These are phyloP conservation scores for Megaleporinus macrocephalus DNA, from an alignment of 2,113 vertebrate species.

Conservation along the genomic window DNA sequence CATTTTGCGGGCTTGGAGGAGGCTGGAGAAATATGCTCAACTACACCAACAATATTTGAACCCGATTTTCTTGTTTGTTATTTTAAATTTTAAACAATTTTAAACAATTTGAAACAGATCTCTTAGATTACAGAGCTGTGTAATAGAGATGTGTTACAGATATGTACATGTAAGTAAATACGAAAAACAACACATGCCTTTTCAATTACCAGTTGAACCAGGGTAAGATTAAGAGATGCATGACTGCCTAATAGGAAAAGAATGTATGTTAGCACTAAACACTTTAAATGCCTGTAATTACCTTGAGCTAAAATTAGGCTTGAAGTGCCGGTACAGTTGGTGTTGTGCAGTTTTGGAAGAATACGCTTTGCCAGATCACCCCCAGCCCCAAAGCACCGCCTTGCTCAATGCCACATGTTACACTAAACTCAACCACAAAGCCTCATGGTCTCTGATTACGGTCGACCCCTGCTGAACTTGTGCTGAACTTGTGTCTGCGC, in stretches of 20 bases:
- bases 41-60: neutral
- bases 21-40: neutral
- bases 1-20: neutral
- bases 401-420: conserved; percentile 35
- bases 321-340: conserved; percentile 6
- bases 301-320: neutral
- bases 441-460: conserved; percentile 39
- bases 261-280: neutral
- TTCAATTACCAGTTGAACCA: no score
- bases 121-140: no score
- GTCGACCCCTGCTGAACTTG: conserved; percentile 51
- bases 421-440: conserved; percentile 40
- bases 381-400: conserved; percentile 20
- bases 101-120: no score
- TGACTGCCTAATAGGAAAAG: no score
- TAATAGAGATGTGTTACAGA: no score
- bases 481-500: conserved; percentile 36
- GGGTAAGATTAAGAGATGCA: no score
- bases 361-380: conserved; percentile 23
- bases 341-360: conserved; percentile 3
- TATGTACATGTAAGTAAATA: no score
- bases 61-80: neutral
- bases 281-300: neutral
- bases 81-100: no score
- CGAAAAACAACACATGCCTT: no score